phyloP scores from a whole-genome alignment of 2,113 vertebrate genomes.

The Orthonyx spaldingii region DNA sequence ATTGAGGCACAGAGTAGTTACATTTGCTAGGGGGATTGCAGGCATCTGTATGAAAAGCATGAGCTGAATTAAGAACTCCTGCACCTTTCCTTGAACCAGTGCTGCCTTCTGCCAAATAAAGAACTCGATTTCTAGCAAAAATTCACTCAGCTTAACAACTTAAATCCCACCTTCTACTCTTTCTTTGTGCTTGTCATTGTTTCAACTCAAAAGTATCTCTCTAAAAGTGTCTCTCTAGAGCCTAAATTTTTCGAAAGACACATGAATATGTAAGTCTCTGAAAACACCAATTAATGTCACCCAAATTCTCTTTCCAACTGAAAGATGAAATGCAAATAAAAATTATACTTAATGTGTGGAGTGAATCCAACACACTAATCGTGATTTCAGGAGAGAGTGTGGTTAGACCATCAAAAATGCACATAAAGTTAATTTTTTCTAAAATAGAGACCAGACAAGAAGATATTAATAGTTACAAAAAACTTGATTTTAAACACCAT shows the following conservation, averaged over 20 bases:
- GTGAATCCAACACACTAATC: background rate
- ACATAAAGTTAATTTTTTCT: background rate
- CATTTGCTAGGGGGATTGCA: background rate
- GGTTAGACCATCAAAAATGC: background rate
- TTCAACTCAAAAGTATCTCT: background rate
- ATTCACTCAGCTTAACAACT: background rate
- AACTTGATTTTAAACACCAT: background rate
- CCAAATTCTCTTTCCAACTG: background rate
- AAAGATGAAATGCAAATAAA: background rate
- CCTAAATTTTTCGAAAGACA: background rate
- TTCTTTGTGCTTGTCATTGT: background rate
- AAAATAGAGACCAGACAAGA: background rate
- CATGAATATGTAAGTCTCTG: fast-evolving
- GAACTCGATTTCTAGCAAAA: background rate
- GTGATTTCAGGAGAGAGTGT: background rate
- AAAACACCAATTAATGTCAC: background rate
- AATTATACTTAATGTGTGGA: background rate
- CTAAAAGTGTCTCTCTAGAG: background rate
- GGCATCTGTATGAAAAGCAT: background rate
- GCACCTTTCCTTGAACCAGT: background rate
- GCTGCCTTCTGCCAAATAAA: background rate
- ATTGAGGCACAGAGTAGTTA: background rate
- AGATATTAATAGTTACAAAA: background rate
- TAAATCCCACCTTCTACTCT: background rate
- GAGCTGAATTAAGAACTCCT: background rate